Conservation (phyloP, 53 echinoderm and acorn worm genomes). For the Hippasteria phrygiana region DNA sequence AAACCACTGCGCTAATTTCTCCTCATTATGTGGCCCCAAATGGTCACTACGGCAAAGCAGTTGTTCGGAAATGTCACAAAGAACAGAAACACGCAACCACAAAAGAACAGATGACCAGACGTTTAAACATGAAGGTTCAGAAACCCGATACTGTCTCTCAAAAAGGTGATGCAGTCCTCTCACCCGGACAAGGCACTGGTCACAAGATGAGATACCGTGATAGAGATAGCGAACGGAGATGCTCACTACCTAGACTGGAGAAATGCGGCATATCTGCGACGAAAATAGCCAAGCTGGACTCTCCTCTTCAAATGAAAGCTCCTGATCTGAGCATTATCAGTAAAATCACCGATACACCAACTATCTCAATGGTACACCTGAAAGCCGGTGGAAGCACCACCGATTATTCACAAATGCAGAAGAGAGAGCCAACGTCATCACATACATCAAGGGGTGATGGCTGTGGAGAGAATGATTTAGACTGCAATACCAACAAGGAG, state of each 20-base stretch:
- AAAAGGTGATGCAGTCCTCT: background rate
- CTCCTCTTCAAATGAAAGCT: background rate
- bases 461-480: background rate
- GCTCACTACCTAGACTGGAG: conserved; percentile 9
- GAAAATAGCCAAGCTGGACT: conserved; percentile 47
- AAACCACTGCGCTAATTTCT: conserved; percentile 1
- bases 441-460: background rate
- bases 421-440: background rate
- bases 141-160: background rate
- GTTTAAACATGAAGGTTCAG: background rate
- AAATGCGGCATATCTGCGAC: conserved; percentile 41
- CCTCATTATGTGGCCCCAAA: conserved; percentile 46
- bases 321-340: background rate
- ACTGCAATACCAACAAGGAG: background rate
- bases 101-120: background rate
- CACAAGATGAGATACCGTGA: background rate
- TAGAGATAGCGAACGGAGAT: background rate
- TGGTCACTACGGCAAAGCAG: conserved; percentile 54
- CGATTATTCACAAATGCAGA: background rate
- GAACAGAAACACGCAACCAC: conserved; percentile 1
- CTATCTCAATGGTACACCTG: background rate
- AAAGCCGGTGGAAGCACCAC: background rate
- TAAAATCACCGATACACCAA: background rate
- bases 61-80: conserved; percentile 30
- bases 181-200: background rate